phyloP scores from a whole-genome alignment of 2,888 invertebrate genomes.

The Nemurella pictetii region DNA sequence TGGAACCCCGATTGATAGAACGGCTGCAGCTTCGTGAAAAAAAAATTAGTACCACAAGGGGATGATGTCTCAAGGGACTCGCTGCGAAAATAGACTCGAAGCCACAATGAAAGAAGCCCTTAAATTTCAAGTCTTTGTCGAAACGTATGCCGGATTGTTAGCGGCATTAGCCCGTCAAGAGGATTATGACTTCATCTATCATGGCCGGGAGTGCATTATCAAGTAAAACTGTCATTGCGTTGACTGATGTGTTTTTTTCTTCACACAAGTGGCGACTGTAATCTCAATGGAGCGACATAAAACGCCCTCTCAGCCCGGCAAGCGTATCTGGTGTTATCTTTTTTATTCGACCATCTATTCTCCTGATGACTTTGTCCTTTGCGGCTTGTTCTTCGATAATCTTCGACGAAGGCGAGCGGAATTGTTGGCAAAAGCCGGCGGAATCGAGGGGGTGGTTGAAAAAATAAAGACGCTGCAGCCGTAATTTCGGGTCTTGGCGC shows the following conservation, averaged over 20 bases:
- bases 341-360: slow-evolving; percentile 24
- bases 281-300: neutral
- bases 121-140: neutral
- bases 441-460: neutral
- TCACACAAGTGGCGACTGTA: neutral
- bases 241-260: slow-evolving; percentile 31
- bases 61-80: neutral
- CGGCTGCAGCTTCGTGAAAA: neutral
- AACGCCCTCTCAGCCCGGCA: neutral
- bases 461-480: neutral
- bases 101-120: neutral
- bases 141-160: neutral
- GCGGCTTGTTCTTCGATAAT: slow-evolving; percentile 15
- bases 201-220: slow-evolving; percentile 32
- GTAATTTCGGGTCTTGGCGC: neutral
- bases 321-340: slow-evolving; percentile 19
- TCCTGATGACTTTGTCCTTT: slow-evolving; percentile 26
- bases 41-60: neutral
- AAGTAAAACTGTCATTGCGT: slow-evolving; percentile 29
- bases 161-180: neutral
- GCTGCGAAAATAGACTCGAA: neutral
- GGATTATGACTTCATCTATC: neutral
- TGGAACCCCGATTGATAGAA: no score
- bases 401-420: neutral
- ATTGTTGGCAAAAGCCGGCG: slow-evolving; percentile 4